Percentiles rank a stretch among this genome's conserved stretches.
Evolutionary conservation across 2,797 vertebrate genomes (phyloP).

Genomic region (Hippopotamyrus pictus): DNA sequence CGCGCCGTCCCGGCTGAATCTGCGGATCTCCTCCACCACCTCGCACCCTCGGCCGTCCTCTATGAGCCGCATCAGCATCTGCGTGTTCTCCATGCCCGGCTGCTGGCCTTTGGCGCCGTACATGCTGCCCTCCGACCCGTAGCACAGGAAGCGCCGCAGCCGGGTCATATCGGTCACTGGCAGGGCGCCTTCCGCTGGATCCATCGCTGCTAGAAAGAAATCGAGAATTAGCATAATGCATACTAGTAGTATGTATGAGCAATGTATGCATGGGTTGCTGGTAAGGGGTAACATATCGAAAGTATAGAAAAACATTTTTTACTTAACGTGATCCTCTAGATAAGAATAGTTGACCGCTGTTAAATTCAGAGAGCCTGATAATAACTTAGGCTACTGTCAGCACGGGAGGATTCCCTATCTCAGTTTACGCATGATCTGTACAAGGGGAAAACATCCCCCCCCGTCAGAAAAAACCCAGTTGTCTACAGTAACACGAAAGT

Average conservation of each 20-base stretch:
- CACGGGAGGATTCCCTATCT: not conserved
- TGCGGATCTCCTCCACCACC: conserved; percentile 78
- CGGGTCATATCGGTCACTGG: conserved; percentile 64
- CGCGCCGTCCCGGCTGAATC: conserved; percentile 67
- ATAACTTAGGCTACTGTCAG: not conserved
- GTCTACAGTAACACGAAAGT: not conserved
- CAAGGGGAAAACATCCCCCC: not conserved
- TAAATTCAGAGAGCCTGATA: not conserved
- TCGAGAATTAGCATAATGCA: not conserved
- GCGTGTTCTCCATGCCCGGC: conserved; percentile 58
- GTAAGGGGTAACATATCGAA: not conserved
- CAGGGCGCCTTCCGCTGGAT: conserved; percentile 53
- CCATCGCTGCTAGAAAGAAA: conserved; percentile 58
- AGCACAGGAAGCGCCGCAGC: conserved; percentile 80
- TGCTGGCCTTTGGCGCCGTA: conserved; percentile 72
- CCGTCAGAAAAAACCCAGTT: not conserved
- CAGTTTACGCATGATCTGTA: not conserved
- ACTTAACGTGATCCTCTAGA: not conserved
- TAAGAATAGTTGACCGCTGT: not conserved
- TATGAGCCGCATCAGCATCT: conserved; percentile 69
- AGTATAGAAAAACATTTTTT: not conserved
- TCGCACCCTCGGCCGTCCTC: conserved; percentile 77
- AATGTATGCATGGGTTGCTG: not conserved
- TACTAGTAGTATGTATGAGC: not conserved
- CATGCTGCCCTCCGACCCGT: conserved; percentile 71